phyloP scores from a whole-genome alignment of 1,140 invertebrate species.

The Scaptomyza pallida region DNA sequence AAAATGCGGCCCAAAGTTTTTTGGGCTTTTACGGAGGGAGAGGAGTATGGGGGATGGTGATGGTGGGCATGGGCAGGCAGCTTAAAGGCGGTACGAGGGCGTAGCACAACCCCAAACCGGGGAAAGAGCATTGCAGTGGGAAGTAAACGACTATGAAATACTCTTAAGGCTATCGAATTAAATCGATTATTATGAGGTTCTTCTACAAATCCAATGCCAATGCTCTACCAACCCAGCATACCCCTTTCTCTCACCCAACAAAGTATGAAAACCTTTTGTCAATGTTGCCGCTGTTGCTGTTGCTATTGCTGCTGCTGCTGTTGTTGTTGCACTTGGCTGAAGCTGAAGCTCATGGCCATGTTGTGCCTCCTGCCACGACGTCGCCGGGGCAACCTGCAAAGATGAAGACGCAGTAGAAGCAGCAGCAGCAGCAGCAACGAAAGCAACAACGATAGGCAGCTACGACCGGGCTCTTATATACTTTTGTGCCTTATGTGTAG shows the following conservation, averaged over 20 bases:
- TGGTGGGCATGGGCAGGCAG: background rate
- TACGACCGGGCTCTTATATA: slow-evolving; percentile 56
- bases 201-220: too few relatives aligned
- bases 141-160: background rate
- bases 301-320: slow-evolving; percentile 25
- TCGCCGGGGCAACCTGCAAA: slow-evolving; percentile 67
- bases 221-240: too few relatives aligned
- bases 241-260: background rate
- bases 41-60: background rate
- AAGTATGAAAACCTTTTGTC: slow-evolving; percentile 50
- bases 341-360: slow-evolving; percentile 38
- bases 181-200: too few relatives aligned
- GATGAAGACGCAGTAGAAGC: slow-evolving; percentile 59
- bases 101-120: slow-evolving; percentile 34
- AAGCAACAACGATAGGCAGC: slow-evolving; percentile 14
- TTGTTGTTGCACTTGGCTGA: slow-evolving; percentile 53
- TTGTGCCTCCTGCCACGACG: slow-evolving; percentile 19
- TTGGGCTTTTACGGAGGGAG: slow-evolving; percentile 14
- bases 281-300: slow-evolving; percentile 34
- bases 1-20: slow-evolving; percentile 51
- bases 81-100: slow-evolving; percentile 1
- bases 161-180: background rate
- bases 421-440: slow-evolving; percentile 23
- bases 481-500: slow-evolving; percentile 70
- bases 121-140: background rate